Evolutionary conservation across 2,113 vertebrate genomes (phyloP).

Genomic region (Lynx canadensis): DNA sequence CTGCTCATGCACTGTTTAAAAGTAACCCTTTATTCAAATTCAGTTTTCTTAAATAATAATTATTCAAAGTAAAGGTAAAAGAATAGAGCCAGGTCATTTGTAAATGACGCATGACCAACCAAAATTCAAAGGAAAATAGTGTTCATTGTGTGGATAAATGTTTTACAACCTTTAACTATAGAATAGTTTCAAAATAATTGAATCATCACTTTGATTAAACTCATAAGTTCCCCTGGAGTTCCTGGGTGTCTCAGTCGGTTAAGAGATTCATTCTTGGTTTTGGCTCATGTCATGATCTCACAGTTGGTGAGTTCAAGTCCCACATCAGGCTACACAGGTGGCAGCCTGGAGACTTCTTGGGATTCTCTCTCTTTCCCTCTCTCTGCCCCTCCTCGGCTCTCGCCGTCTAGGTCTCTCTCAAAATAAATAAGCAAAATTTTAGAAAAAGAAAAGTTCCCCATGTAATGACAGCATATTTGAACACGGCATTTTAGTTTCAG

Average conservation of each 20-base stretch:
- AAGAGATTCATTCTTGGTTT: no score
- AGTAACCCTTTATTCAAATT: background rate
- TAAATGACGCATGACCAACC: background rate
- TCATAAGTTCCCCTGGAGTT: background rate
- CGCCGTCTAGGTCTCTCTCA: no score
- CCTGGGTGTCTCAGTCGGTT: no score
- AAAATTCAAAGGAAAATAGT: background rate
- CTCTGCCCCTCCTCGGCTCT: no score
- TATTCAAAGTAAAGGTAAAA: background rate
- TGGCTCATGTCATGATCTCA: no score
- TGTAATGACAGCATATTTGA: background rate
- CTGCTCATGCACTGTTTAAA: background rate
- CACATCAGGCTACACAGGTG: no score
- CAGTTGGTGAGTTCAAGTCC: no score
- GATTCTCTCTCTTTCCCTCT: no score
- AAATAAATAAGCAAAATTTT: no score
- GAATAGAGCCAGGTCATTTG: background rate
- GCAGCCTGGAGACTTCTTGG: no score
- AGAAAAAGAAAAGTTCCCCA: background rate
- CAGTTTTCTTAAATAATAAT: background rate
- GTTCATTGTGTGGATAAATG: background rate
- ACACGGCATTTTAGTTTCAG: background rate
- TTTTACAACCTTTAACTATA: background rate
- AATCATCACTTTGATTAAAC: background rate
- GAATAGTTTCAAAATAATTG: background rate